Conservation (phyloP, 2,888 invertebrate species). For the Ectemnius lituratus region DNA sequence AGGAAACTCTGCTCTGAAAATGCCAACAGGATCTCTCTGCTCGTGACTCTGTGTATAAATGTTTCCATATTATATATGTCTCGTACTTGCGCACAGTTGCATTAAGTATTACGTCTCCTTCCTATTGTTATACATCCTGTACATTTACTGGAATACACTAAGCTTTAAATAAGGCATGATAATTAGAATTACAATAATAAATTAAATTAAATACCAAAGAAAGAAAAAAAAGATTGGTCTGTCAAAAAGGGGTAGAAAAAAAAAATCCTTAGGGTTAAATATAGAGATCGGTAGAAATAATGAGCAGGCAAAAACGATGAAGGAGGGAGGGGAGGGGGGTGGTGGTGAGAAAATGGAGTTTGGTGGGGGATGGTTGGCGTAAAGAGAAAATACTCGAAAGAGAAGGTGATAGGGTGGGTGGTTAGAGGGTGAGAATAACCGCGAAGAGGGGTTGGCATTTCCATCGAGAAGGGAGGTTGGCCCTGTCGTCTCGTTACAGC, state of each 20-base stretch:
- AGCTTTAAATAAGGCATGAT: too few species aligned
- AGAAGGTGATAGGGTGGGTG: conserved; percentile 10
- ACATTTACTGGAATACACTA: too few species aligned
- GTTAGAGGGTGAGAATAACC: conserved; percentile 46
- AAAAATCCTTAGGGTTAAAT: conserved; percentile 7
- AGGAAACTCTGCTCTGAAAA: conserved; percentile 10
- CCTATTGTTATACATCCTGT: too few species aligned
- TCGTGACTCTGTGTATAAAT: conserved; percentile 68
- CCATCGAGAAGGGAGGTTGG: conserved; percentile 69
- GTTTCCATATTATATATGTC: conserved; percentile 69
- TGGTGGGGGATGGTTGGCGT: conserved; percentile 25
- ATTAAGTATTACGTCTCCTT: too few species aligned
- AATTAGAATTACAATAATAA: too few species aligned
- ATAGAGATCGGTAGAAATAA: conserved; percentile 21
- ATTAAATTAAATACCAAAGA: too few species aligned
- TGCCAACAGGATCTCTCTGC: conserved; percentile 52
- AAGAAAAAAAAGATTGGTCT: too few species aligned
- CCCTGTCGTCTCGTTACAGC: conserved; percentile 76
- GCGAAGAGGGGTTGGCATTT: conserved; percentile 68
- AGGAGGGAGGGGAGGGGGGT: too few species aligned
- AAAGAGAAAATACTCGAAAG: conserved; percentile 14
- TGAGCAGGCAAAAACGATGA: conserved; percentile 23
- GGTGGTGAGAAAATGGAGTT: conserved; percentile 20
- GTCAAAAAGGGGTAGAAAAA: too few species aligned
- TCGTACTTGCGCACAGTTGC: conserved; percentile 16